Base-by-base conservation (phyloP, 2,113 vertebrate species). In the Natator depressus region DNA sequence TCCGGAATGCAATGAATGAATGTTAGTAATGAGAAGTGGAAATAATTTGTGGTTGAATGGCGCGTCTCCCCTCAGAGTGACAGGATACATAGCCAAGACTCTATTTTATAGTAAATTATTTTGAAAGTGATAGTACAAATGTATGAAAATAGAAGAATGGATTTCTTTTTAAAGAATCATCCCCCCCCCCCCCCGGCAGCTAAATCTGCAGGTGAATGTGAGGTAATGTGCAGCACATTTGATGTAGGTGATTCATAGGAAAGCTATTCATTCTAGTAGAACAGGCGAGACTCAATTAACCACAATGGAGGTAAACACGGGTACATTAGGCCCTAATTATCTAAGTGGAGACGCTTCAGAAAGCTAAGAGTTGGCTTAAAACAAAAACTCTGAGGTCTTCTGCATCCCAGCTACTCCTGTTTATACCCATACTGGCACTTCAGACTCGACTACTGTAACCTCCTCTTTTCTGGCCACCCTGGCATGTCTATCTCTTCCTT, bases 41-140 rank as follows among this genome's bases (percentile, higher is more conserved):
- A 97, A 95, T 98, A 97, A 98, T 98, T 97, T 96, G 93, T 97
- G 93, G 87, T 95, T 96, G 95, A 97, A 92, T 92, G 35, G 87
- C 82, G 55, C 89, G 89, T 69, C 91, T 96, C 81, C 88, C 89
- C 95, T 94, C 76, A 51, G 96, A 98, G 80, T 88, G 94, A 94
- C 89, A 93, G 93, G 95, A 96, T 54, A 89, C 81, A 78, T 25
- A 89, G 85, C 57, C 90, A 78, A 87, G 94, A 78, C 91, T 85
- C 59, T 95, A 84, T 89, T 92, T 97, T 97, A 93, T 54, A 94
- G 80, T 76, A 95, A 93, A 96, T 97, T 95, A 93, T 84, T 81
- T 57, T 95, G 93, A 94, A 97, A 97, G 53, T 85, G 88, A 29
- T 51, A 79, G 90, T 62, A 55, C 72, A 91, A 95, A 59, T 81